These are phyloP conservation scores for Echinarachnius parma DNA, from an alignment of 53 echinoderm and acorn worm species.

Conservation along the genomic window DNA sequence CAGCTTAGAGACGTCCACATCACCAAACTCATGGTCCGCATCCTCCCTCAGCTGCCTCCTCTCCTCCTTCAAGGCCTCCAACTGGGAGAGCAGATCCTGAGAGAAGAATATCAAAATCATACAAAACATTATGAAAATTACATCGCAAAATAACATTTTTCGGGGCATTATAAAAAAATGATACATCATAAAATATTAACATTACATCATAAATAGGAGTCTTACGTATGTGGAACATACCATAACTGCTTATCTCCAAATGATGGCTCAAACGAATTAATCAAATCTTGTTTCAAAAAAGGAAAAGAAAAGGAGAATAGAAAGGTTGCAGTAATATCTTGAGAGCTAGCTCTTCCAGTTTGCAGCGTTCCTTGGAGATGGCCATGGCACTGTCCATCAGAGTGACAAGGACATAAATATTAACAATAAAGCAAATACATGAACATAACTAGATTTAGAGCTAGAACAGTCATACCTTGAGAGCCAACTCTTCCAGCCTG, in stretches of 20 bases:
- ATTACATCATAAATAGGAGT: too few species aligned
- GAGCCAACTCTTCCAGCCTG: slow-evolving; percentile 38
- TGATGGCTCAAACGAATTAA: too few species aligned
- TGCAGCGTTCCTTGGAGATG: slow-evolving; percentile 26
- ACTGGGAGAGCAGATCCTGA: slow-evolving; percentile 60
- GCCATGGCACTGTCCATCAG: slow-evolving; percentile 45
- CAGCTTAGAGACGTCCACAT: slow-evolving; percentile 38
- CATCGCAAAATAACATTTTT: too few species aligned
- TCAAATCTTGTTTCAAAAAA: too few species aligned
- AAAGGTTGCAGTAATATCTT: slow-evolving; percentile 43
- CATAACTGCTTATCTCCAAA: too few species aligned
- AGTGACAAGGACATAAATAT: slow-evolving; percentile 59
- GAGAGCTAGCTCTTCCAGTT: slow-evolving; percentile 37
- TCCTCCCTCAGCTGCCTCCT: slow-evolving; percentile 49
- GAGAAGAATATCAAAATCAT: neutral
- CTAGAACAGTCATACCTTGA: slow-evolving; percentile 31
- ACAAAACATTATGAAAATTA: neutral
- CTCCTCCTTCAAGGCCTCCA: slow-evolving; percentile 54
- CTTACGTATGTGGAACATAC: too few species aligned
- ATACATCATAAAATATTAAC: too few species aligned
- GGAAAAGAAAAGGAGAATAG: too few species aligned
- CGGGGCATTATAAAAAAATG: too few species aligned
- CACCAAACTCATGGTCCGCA: slow-evolving; percentile 46
- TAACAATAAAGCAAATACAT: too few species aligned
- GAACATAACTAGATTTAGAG: too few species aligned